These are phyloP conservation scores for Melospiza georgiana DNA, from an alignment of 2,113 vertebrate genomes.

Conservation along the genomic window DNA sequence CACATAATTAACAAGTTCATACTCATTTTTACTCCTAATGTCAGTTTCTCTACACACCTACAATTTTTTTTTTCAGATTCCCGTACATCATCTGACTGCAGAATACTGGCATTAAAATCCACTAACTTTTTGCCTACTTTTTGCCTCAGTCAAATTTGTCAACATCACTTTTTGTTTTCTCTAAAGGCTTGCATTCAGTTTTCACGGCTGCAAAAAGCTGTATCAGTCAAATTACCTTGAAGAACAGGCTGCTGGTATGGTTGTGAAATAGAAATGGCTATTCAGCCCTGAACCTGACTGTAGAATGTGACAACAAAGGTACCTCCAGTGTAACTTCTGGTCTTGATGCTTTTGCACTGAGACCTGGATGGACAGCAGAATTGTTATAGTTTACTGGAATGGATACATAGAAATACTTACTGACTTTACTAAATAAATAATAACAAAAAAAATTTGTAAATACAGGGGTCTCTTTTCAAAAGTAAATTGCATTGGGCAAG, in stretches of 20 bases:
- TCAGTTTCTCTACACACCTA: not conserved
- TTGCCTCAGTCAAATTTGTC: not conserved
- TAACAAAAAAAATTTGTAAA: not conserved
- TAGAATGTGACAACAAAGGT: not conserved
- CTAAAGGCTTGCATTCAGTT: not conserved
- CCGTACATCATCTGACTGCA: not conserved
- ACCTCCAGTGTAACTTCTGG: not conserved
- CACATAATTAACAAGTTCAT: not conserved
- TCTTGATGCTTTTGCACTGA: not conserved
- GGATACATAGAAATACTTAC: not conserved
- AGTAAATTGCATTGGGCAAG: not conserved
- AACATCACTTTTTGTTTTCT: not conserved
- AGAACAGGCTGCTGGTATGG: not conserved
- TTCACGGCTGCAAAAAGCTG: not conserved
- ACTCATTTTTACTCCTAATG: not conserved
- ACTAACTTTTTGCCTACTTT: not conserved
- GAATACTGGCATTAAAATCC: not conserved
- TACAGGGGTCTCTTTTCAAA: not conserved
- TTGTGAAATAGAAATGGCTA: not conserved
- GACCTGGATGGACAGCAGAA: not conserved
- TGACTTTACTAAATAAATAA: not conserved
- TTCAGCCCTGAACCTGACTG: not conserved
- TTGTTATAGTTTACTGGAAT: not conserved
- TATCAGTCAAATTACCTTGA: not conserved
- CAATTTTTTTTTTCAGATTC: not conserved